phyloP scores from a whole-genome alignment of 1,140 invertebrate species.

The Camponotus floridanus region DNA sequence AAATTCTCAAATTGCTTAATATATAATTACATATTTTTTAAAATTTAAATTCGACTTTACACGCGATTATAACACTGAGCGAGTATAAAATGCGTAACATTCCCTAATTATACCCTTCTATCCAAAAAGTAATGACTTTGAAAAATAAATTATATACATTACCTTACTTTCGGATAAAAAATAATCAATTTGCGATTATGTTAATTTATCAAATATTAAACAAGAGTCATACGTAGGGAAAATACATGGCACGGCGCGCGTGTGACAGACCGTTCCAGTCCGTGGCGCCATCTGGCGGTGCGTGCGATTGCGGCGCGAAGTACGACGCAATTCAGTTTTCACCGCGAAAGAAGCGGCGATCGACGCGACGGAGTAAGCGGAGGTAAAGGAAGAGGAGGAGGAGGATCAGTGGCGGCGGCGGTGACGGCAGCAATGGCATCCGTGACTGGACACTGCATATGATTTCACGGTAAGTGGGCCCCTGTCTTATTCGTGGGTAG shows the following conservation, averaged over 20 bases:
- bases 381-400: not conserved
- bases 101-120: no score
- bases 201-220: not conserved
- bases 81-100: no score
- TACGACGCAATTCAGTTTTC: constrained; percentile 73
- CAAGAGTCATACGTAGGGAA: no score
- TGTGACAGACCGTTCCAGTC: constrained; percentile 70
- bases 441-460: constrained; percentile 87
- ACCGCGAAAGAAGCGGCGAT: constrained; percentile 75
- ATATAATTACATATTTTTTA: no score
- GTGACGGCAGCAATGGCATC: constrained; percentile 83
- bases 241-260: not conserved
- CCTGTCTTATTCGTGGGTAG: constrained; percentile 86
- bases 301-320: constrained; percentile 61
- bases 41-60: no score
- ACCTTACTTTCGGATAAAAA: not conserved
- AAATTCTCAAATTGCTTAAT: no score
- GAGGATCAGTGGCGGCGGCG: constrained; percentile 4
- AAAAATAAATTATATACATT: constrained; percentile 8
- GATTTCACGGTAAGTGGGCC: constrained; percentile 84
- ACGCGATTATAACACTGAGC: no score
- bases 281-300: constrained; percentile 78
- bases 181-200: not conserved
- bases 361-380: constrained; percentile 58
- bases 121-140: not conserved